Evolutionary conservation across 1,140 invertebrate genomes (phyloP).

Genomic region (Nasonia giraulti): DNA sequence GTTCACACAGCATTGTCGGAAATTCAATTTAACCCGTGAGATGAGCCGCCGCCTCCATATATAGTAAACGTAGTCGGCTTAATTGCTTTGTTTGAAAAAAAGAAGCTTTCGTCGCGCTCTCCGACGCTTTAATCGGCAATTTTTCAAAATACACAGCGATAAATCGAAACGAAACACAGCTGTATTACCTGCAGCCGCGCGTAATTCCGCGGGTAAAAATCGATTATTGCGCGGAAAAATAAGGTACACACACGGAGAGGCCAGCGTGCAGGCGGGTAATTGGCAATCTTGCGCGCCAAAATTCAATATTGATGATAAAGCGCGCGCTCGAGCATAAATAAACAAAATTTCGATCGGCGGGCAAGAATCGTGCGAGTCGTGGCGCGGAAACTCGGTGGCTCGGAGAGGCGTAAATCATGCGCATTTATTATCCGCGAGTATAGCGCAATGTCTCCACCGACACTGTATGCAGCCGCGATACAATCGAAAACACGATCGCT

Average conservation of each 20-base stretch:
- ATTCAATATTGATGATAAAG: conserved; percentile 36
- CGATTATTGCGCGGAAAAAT: background rate
- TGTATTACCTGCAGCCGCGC: no score
- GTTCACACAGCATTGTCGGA: background rate
- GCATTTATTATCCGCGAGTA: conserved; percentile 20
- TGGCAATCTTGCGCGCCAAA: conserved; percentile 9
- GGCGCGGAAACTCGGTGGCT: background rate
- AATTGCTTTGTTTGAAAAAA: background rate
- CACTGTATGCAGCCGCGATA: conserved; percentile 34
- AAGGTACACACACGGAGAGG: background rate
- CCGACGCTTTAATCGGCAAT: background rate
- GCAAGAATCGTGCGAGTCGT: background rate
- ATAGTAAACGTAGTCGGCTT: background rate
- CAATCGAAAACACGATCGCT: conserved; percentile 58
- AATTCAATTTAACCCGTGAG: conserved; percentile 40
- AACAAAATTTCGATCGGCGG: conserved; percentile 35
- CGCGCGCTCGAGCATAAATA: background rate
- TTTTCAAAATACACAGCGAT: background rate
- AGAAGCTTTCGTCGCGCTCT: background rate
- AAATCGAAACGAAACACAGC: no score
- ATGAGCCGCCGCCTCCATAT: background rate
- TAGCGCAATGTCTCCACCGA: conserved; percentile 8
- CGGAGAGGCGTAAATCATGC: conserved; percentile 26
- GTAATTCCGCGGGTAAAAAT: background rate
- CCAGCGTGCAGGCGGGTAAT: conserved; percentile 2